phyloP scores from a whole-genome alignment of 1,140 invertebrate genomes.

The Vanessa atalanta region DNA sequence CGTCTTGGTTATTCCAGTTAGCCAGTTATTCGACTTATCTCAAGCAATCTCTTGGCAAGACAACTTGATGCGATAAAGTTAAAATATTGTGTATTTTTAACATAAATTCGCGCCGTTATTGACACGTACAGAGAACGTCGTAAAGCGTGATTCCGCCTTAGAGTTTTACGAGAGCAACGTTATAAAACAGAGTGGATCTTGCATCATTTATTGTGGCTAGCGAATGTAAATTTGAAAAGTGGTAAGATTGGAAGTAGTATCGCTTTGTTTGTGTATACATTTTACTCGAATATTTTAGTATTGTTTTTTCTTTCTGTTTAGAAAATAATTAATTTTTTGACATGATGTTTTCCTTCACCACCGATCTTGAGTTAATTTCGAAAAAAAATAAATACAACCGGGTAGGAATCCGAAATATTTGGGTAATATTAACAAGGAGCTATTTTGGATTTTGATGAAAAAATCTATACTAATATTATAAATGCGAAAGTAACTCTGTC shows the following conservation, averaged over 20 bases:
- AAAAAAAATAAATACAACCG: too few species aligned
- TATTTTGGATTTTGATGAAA: too few species aligned
- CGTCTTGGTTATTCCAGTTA: not conserved
- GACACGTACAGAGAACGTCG: slow-evolving; percentile 15
- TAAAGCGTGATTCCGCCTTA: slow-evolving; percentile 22
- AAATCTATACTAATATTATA: too few species aligned
- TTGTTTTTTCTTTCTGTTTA: too few species aligned
- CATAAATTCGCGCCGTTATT: slow-evolving; percentile 15
- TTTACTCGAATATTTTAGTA: not conserved
- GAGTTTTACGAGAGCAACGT: slow-evolving; percentile 13
- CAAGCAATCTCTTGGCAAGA: slow-evolving; percentile 8
- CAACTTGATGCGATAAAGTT: slow-evolving; percentile 2
- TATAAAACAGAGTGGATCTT: slow-evolving; percentile 9
- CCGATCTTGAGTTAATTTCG: too few species aligned
- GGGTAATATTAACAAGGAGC: too few species aligned
- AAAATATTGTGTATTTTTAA: slow-evolving; percentile 15
- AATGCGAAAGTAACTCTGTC: too few species aligned
- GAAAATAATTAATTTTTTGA: too few species aligned
- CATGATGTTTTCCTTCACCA: too few species aligned
- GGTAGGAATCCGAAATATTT: too few species aligned
- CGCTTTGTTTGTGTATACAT: not conserved
- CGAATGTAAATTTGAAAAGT: slow-evolving; percentile 15
- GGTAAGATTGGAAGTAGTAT: not conserved
- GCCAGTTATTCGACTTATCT: not conserved
- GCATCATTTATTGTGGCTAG: slow-evolving; percentile 13